Conservation (phyloP, 1,140 invertebrate genomes). For the Papilio polytes region DNA sequence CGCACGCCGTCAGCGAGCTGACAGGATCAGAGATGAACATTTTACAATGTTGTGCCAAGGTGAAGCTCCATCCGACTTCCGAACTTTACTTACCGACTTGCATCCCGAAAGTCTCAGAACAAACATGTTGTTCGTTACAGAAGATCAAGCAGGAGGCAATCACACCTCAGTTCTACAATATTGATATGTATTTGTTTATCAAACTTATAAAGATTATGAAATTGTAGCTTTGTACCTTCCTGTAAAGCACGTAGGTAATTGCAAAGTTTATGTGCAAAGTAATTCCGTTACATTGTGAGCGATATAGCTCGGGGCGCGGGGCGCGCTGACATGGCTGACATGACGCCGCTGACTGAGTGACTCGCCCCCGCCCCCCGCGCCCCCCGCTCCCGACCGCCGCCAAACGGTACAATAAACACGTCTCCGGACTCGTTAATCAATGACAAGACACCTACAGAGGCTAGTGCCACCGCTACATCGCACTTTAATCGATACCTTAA, state of each 20-base stretch:
- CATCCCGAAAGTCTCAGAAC: background rate
- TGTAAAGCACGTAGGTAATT: background rate
- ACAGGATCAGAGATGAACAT: background rate
- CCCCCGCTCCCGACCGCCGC: slow-evolving; percentile 39
- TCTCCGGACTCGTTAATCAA: slow-evolving; percentile 74
- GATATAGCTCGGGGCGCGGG: slow-evolving; percentile 3
- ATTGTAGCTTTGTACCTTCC: background rate
- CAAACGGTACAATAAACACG: slow-evolving; percentile 72
- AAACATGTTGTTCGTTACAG: background rate
- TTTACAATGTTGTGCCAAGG: background rate
- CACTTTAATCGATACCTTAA: slow-evolving; percentile 7
- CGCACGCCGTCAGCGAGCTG: background rate
- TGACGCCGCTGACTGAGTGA: slow-evolving; percentile 54
- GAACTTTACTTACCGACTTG: background rate
- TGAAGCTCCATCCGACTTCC: background rate
- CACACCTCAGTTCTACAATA: background rate
- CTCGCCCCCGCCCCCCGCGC: slow-evolving; percentile 46
- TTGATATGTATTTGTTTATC: background rate
- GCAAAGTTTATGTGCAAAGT: slow-evolving; percentile 23
- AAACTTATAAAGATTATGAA: background rate
- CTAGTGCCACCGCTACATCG: slow-evolving; percentile 42
- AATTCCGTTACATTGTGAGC: slow-evolving; percentile 7
- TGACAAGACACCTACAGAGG: slow-evolving; percentile 65
- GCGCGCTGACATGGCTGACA: slow-evolving; percentile 50
- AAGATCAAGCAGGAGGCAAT: background rate